Percentiles rank a stretch among this genome's conserved stretches.
These are phyloP conservation scores for Argynnis bischoffii DNA, from an alignment of 2,888 invertebrate genomes.

Conservation along the genomic window DNA sequence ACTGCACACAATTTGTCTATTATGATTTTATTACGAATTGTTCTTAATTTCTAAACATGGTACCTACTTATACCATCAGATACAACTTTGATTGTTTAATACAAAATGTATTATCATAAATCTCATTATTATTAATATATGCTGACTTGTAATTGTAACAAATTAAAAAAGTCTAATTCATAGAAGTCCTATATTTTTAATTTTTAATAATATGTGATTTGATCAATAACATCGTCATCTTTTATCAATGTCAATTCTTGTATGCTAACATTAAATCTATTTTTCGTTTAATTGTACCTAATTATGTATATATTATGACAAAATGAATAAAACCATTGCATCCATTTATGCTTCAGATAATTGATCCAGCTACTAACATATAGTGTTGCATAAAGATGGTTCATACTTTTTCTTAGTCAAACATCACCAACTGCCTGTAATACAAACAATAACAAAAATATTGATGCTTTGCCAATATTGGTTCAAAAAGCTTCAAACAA, in stretches of 20 bases:
- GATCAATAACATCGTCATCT: conserved; percentile 29
- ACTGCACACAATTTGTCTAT: conserved; percentile 22
- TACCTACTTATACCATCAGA: conserved; percentile 53
- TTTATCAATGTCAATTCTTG: conserved; percentile 23
- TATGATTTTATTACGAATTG: conserved; percentile 67
- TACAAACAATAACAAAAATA: conserved; percentile 69
- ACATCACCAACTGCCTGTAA: conserved; percentile 82
- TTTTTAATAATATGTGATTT: conserved; percentile 7
- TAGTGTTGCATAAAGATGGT: conserved; percentile 63
- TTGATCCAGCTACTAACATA: conserved; percentile 63
- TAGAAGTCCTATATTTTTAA: conserved; percentile 17
- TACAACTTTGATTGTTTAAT: conserved; percentile 42
- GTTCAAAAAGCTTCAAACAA: conserved; percentile 17
- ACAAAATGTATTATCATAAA: conserved; percentile 34
- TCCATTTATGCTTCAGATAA: conserved; percentile 38
- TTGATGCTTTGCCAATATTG: conserved; percentile 40
- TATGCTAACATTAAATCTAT: conserved; percentile 4
- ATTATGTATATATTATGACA: conserved; percentile 22
- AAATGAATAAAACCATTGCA: conserved; percentile 29
- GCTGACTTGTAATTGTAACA: conserved; percentile 31
- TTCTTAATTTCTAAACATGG: conserved; percentile 68
- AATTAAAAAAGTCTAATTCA: conserved; percentile 24
- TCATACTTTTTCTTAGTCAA: conserved; percentile 69
- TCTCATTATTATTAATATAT: conserved; percentile 25
- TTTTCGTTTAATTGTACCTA: conserved; percentile 24